Evolutionary conservation across 1,140 invertebrate genomes (phyloP), one percentile per base, ranked within the genome.

Genomic region (Ceratoteleas bidentatus): DNA sequence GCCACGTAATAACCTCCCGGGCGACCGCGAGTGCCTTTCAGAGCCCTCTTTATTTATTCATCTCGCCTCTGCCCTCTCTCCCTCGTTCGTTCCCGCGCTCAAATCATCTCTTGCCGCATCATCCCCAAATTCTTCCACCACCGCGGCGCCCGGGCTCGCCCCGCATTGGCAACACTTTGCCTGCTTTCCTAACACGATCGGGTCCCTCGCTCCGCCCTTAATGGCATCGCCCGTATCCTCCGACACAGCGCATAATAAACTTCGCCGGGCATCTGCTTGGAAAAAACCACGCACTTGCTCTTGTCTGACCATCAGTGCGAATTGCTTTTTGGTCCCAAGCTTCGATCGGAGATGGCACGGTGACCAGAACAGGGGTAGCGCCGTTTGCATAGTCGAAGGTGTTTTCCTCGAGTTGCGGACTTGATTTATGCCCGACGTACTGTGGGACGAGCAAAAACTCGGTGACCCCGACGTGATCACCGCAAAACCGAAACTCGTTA

Each of bases 1-100:
- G 90, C 88, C 81, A 77, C 85, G 88, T 91, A 91, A 91, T 91
- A 91, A 91, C 89, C 85, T 88, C 70, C 75, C 69, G 72, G 53
- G 73, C 78, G 65, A 84, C 78, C 78, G 64, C 82, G 81, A 84
- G 74, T 87, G 86, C 87, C 89, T 90, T 89, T 89, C 89, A 90
- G 86, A 89, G 88, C 86, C 89, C 88, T 90, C 89, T n/a, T 91
- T 91, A 91, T 91, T 90, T 91, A 90, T 91, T 90, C 90, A 90
- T 91, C 88, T 90, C 88, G 88, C 89, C 88, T 89, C 86, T 84
- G 75, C 47, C 76, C 80, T 69, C 56, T 60, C 38, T n/a, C 54
- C 65, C 54, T 73, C 64, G 50, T 40, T 61, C 49, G 32, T 65
- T 50, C 45, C 68, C 79, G 70, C 80, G 73, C 73, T 82, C 83